Evolutionary conservation across 2,797 vertebrate genomes (phyloP).

Genomic region (Thripadectes ignobilis): DNA sequence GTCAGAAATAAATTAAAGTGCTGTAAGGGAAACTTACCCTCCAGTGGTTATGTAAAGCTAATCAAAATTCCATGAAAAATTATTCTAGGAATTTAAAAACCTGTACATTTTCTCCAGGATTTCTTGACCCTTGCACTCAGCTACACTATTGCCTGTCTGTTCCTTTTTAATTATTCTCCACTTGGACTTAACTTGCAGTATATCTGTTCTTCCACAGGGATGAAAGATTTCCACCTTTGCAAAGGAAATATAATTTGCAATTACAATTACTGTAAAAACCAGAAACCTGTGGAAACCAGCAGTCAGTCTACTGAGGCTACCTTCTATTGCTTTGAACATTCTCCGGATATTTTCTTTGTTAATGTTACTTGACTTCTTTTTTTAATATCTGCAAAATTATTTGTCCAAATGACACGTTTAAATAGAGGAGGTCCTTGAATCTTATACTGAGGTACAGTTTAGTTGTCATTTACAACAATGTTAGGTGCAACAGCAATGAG

Average conservation of each 20-base stretch:
- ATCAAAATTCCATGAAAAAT: background rate
- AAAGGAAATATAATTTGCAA: background rate
- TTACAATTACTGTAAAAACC: background rate
- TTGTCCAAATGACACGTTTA: background rate
- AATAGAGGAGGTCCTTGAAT: background rate
- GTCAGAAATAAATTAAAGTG: background rate
- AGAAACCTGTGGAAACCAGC: background rate
- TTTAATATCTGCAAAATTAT: background rate
- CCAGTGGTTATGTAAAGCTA: background rate
- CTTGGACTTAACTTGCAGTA: background rate
- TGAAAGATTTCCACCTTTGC: background rate
- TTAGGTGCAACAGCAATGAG: background rate
- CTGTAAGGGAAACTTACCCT: background rate
- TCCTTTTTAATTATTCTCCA: background rate
- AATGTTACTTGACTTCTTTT: background rate
- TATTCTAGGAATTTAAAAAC: background rate
- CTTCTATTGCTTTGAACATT: background rate
- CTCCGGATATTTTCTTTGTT: background rate
- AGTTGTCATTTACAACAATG: background rate
- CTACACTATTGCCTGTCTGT: background rate
- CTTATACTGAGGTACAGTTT: background rate
- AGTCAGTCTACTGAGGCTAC: background rate
- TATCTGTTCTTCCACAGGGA: background rate
- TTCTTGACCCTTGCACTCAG: background rate
- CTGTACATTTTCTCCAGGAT: background rate